Percentiles rank a stretch among this genome's conserved stretches.
These are phyloP conservation scores for Nannospalax galili DNA, from an alignment of 2,113 vertebrate genomes.

Conservation along the genomic window DNA sequence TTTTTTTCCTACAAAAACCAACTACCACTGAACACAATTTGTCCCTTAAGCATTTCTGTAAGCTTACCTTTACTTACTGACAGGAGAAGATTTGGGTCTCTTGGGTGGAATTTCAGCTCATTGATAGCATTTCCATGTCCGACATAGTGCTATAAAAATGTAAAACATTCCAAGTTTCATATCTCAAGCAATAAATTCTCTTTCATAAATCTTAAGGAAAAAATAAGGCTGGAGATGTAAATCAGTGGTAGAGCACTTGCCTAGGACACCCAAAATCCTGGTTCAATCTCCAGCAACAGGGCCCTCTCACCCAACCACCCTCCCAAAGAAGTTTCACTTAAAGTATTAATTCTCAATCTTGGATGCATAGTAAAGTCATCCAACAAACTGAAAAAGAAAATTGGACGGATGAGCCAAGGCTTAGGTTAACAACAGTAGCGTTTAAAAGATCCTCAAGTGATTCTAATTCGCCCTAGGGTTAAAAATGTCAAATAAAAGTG, in stretches of 20 bases:
- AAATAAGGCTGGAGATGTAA: background rate
- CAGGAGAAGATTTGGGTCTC: constrained; percentile 98
- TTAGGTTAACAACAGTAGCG: background rate
- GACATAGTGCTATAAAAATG: constrained; percentile 94
- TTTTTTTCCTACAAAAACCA: constrained; percentile 17
- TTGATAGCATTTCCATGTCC: constrained; percentile 99
- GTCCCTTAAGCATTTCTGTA: background rate
- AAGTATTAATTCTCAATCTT: constrained; percentile 11
- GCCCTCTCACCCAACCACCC: background rate
- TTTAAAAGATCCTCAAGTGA: background rate
- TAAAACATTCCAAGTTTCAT: constrained; percentile 76
- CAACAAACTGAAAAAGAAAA: background rate
- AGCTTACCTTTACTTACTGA: constrained; percentile 99
- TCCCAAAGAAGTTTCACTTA: background rate
- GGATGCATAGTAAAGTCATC: background rate
- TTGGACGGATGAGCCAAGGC: background rate
- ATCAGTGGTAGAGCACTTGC: background rate
- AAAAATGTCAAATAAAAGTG: background rate
- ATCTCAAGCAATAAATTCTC: constrained; percentile 35
- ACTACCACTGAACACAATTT: background rate
- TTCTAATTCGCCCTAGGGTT: background rate
- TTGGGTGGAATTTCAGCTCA: constrained; percentile 98
- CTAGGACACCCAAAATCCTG: background rate
- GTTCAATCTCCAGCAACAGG: too few relatives aligned
- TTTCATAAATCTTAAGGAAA: constrained; percentile 42